Evolutionary conservation across 2,888 invertebrate species (phyloP).

Genomic region (Seira sanloemensis): DNA sequence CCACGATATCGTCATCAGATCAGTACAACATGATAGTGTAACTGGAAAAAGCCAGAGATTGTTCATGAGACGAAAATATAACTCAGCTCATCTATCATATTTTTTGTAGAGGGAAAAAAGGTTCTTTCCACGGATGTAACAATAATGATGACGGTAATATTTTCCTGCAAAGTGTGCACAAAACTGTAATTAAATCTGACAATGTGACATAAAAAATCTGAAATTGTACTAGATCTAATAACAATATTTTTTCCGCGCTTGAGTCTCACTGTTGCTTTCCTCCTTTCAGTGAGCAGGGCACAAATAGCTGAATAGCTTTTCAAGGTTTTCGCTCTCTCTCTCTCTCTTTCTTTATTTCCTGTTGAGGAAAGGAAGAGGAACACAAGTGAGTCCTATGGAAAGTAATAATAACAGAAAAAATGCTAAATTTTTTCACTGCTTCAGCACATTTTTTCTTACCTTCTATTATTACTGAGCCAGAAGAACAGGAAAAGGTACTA

Average conservation of each 20-base stretch:
- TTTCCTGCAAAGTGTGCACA: slow-evolving; percentile 58
- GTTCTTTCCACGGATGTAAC: background rate
- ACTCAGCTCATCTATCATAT: slow-evolving; percentile 8
- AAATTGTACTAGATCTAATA: slow-evolving; percentile 17
- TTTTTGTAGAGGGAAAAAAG: slow-evolving; percentile 8
- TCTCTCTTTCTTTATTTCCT: background rate
- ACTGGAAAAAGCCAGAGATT: slow-evolving; percentile 9
- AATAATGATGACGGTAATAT: slow-evolving; percentile 9
- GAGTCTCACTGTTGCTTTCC: slow-evolving; percentile 1
- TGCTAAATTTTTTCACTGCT: slow-evolving; percentile 27
- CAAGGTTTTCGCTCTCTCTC: no score
- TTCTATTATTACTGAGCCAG: background rate
- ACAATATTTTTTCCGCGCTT: background rate
- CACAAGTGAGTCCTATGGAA: no score
- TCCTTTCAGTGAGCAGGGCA: no score
- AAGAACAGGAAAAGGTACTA: background rate
- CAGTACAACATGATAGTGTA: no score
- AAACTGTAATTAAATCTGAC: slow-evolving; percentile 61
- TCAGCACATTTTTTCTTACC: slow-evolving; percentile 39
- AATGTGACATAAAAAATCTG: slow-evolving; percentile 46
- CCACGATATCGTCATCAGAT: background rate
- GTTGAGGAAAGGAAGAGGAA: background rate
- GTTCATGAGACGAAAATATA: background rate
- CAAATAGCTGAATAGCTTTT: no score
- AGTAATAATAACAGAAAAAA: slow-evolving; percentile 13